Evolutionary conservation across 2,113 vertebrate species (phyloP), one percentile per base, ranked within the genome.

Genomic region (Dendropsophus ebraccatus): DNA sequence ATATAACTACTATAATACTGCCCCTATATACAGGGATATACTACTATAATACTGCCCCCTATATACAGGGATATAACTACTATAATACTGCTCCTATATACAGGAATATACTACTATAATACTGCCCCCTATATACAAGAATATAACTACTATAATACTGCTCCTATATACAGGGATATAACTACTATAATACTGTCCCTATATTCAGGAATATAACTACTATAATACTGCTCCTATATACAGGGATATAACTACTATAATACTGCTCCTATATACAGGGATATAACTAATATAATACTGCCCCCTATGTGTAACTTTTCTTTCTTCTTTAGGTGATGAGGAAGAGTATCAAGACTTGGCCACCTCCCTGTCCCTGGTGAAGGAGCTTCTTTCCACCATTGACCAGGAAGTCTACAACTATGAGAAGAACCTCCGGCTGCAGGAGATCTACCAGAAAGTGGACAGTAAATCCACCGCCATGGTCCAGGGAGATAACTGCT

Each of bases 371-470:
- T 87, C 69, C 0, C 85, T 94, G 86, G 89, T 97, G 88, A 94
- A 95, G 91, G 95, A 97, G 81, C 88, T 98, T 78, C 93, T 99
- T 0, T 93, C 91, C 23, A 91, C 94, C 1, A 92, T 98, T 81
- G 95, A 98, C 56, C 95, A 96, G 88, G 95, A 98, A 82, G 96
- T 98, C 81, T 93, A 96, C 0, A 93, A 96, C 0, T 87, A 95
- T 19, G 96, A 97, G 91, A 94, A 95, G 54, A 95, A 92, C 0
- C 93, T 95, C 0, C 92, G 96, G 25, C 92, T 98, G 17, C 96
- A 96, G 89, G 97, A 99, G 69, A 94, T 98, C 74, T 95, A 94
- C 35, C 87, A 92, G 82, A 93, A 94, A 0, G 89, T 97, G 90
- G 97, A 97, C 12, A 93, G 92, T 0, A 92, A 96, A 0, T 91